Evolutionary conservation across 2,888 invertebrate species (phyloP).

Genomic region (Philhelius pedissequus): DNA sequence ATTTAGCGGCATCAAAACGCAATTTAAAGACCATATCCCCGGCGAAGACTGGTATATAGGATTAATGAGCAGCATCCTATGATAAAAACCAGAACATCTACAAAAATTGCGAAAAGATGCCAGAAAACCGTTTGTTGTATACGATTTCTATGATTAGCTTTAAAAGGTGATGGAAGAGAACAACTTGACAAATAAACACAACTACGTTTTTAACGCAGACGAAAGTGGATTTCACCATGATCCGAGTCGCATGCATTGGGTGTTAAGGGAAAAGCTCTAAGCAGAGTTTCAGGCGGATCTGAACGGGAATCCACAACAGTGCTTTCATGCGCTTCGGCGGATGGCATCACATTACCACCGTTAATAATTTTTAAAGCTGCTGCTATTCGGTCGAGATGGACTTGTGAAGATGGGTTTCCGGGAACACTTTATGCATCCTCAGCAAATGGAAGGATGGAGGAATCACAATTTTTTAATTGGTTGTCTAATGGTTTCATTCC

Average conservation of each 20-base stretch:
- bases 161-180: background rate
- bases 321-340: background rate
- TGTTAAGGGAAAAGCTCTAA: background rate
- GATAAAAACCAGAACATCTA: background rate
- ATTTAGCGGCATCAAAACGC: too few species aligned
- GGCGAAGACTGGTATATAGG: too few species aligned
- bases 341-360: background rate
- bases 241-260: background rate
- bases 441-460: too few species aligned
- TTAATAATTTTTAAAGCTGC: conserved; percentile 36
- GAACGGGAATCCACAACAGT: background rate
- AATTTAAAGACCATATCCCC: too few species aligned
- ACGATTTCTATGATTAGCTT: background rate
- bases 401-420: background rate
- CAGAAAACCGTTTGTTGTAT: background rate
- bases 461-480: too few species aligned
- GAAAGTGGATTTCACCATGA: background rate
- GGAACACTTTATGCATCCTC: background rate
- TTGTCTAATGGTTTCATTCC: too few species aligned
- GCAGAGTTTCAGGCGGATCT: background rate
- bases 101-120: conserved; percentile 4
- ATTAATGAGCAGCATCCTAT: too few species aligned
- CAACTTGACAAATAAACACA: background rate
- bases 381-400: conserved; percentile 9
- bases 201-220: background rate